These are phyloP conservation scores for Willisornis vidua DNA, from an alignment of 2,113 vertebrate species.

Conservation along the genomic window DNA sequence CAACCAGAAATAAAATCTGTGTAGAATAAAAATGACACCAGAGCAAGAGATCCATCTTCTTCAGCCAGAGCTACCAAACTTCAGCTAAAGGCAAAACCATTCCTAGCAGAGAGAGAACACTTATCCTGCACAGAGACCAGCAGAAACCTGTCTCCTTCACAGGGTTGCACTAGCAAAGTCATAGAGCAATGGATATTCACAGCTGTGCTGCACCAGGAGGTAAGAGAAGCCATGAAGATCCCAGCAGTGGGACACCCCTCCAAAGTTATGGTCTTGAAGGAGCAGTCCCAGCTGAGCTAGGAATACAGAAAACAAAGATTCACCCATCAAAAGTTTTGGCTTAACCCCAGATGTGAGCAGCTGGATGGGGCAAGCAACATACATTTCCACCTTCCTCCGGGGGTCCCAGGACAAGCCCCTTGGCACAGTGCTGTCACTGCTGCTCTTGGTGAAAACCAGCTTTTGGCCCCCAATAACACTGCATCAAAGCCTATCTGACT, in stretches of 20 bases:
- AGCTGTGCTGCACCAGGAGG: background rate
- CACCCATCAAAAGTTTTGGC: background rate
- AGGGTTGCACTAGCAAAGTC: background rate
- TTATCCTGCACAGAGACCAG: background rate
- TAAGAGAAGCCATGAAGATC: background rate
- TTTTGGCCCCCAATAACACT: background rate
- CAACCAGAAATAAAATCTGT: background rate
- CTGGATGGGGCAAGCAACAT: background rate
- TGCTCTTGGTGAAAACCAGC: background rate
- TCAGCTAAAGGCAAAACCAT: background rate
- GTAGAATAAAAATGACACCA: background rate
- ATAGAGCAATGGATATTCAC: background rate
- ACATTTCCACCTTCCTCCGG: background rate
- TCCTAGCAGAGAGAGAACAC: background rate
- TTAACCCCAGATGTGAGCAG: background rate
- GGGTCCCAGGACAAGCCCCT: background rate
- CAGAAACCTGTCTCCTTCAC: background rate
- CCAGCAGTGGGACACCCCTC: background rate
- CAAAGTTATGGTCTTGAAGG: background rate
- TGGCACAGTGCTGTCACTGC: background rate
- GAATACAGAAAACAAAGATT: background rate
- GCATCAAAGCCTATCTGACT: background rate
- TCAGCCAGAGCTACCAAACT: background rate
- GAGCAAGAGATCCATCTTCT: background rate
- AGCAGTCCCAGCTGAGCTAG: background rate